Evolutionary conservation across 2,888 invertebrate species (phyloP).

Genomic region (Escarpia spicata): DNA sequence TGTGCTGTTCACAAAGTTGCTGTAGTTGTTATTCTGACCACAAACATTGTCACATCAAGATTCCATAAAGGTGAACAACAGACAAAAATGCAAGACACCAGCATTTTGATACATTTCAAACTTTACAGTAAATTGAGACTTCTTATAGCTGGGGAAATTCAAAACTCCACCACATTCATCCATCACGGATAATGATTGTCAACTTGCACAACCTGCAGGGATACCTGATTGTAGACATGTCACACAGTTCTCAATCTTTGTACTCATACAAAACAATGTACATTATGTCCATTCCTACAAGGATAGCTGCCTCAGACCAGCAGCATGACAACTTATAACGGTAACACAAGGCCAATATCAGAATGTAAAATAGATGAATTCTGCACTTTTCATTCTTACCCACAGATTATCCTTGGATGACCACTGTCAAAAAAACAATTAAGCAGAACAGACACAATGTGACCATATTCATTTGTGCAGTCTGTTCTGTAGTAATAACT

Average conservation of each 20-base stretch:
- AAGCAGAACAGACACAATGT: background rate
- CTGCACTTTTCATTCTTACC: background rate
- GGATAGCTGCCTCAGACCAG: background rate
- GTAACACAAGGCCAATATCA: background rate
- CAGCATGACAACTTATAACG: background rate
- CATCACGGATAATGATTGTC: conserved; percentile 8
- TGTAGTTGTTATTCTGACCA: background rate
- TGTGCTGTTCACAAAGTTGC: background rate
- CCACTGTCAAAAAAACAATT: background rate
- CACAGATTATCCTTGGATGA: background rate
- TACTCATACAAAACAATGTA: background rate
- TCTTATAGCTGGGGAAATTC: background rate
- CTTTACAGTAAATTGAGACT: background rate
- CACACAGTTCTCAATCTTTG: background rate
- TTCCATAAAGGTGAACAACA: background rate
- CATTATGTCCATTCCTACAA: background rate
- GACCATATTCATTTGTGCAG: background rate
- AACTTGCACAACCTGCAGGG: conserved; percentile 9
- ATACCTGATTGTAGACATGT: background rate
- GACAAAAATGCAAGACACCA: background rate
- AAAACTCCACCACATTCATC: background rate
- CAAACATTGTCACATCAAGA: background rate
- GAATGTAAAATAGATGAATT: background rate
- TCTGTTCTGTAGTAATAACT: background rate
- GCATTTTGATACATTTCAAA: background rate